Base-by-base conservation (phyloP, 2,797 vertebrate species). In the Halcyon chelicuti region DNA sequence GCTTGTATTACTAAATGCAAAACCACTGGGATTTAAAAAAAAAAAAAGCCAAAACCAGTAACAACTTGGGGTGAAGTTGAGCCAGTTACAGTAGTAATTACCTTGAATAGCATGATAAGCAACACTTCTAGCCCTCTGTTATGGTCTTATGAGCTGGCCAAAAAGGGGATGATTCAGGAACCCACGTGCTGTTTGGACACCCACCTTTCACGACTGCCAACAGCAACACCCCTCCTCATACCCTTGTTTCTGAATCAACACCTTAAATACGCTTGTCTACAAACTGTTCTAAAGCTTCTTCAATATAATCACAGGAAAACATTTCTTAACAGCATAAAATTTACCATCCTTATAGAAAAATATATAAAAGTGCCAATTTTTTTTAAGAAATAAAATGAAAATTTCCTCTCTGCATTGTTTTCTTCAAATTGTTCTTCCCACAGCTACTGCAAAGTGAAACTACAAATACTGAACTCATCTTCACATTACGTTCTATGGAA, bases 341-440 rank as follows among this genome's bases (percentile, higher is more conserved):
- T 33, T 35, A 55, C 7, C 26, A 28, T 10, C 8, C 2, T 21
- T 18, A 4, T 9, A 4, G 31, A 16, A 2, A 11, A 39, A 49
- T 3, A 37, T 10, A 2, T 8, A 42, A 42, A 25, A 20, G 17
- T 1, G 1, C 0, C 37, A 19, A 46, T 19, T 10, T 0, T 3
- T 26, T 51, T 51, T 9, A 40, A 67, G 31, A 67, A 55, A 39
- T 29, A 46, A 72, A 83, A 84, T 29, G 0, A 68, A 66, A 28
- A 20, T 47, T 78, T 93, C 16, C 8, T 60, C 25, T 58, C 39
- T 37, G 22, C 44, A 12, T 3, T 0, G 0, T 37, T 70, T 84
- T 57, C 28, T 89, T 72, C 14, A 5, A 29, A 26, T 40, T 52
- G 18, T 49, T 92, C 52, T 76, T 78, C 58, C 44, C 47, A 55